phyloP scores from a whole-genome alignment of 2,797 vertebrate genomes.

The Caiman crocodilus region DNA sequence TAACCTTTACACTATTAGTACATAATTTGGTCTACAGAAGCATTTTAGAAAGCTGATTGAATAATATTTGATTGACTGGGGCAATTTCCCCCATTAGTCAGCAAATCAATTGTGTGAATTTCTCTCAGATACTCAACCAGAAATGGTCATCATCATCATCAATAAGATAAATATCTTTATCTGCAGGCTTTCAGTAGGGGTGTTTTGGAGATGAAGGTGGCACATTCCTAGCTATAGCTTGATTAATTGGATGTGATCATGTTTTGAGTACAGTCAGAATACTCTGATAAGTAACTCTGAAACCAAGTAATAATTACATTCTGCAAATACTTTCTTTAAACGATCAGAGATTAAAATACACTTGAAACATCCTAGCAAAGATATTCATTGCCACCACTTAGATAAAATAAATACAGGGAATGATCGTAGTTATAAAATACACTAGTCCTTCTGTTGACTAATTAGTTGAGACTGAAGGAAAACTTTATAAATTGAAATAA shows the following conservation, averaged over 20 bases:
- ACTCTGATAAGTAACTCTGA: not conserved
- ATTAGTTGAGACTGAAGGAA: not conserved
- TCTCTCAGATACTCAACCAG: not conserved
- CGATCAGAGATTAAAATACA: not conserved
- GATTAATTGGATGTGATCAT: not conserved
- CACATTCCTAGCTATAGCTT: not conserved
- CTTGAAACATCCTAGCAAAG: not conserved
- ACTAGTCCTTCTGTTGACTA: not conserved
- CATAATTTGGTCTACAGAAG: not conserved
- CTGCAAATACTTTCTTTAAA: not conserved
- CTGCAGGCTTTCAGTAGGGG: not conserved
- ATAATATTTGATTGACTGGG: not conserved
- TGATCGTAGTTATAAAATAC: not conserved
- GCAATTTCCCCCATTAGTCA: not conserved
- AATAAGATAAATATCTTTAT: not conserved
- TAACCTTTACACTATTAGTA: too few species aligned
- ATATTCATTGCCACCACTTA: not conserved
- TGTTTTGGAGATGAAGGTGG: not conserved
- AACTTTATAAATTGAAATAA: not conserved
- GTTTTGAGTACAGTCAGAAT: not conserved
- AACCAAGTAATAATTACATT: not conserved
- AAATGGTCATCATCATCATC: not conserved
- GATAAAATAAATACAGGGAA: not conserved
- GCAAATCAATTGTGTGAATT: not conserved
- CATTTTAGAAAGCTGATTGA: not conserved